These are phyloP conservation scores for Drosophila acutilabella DNA, from an alignment of 2,888 invertebrate species.

Conservation along the genomic window DNA sequence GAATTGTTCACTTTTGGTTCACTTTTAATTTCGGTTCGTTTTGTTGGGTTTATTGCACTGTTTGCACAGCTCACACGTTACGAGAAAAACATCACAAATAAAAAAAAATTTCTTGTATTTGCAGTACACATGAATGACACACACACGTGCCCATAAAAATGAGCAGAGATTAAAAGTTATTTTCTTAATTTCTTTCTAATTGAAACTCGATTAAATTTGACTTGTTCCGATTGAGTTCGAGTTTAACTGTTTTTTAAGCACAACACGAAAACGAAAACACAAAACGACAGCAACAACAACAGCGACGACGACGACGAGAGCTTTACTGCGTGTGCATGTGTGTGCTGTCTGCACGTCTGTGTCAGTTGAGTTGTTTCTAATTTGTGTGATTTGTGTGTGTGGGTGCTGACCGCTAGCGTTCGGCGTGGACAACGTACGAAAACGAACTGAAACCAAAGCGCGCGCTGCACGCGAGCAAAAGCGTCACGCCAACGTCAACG, in stretches of 20 bases:
- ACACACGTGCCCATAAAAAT: conserved; percentile 8
- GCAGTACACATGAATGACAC: conserved; percentile 4
- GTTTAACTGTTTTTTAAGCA: conserved; percentile 49
- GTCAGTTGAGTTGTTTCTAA: not conserved
- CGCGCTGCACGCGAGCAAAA: conserved; percentile 75
- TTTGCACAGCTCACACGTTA: conserved; percentile 41
- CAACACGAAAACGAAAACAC: conserved; percentile 33
- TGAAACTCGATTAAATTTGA: conserved; percentile 22
- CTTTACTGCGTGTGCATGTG: conserved; percentile 17
- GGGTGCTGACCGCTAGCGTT: conserved; percentile 67
- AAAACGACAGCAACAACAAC: conserved; percentile 18
- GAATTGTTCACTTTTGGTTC: conserved; percentile 25
- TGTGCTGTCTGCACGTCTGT: conserved; percentile 14
- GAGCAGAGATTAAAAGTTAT: conserved; percentile 3
- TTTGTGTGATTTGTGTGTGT: conserved; percentile 34
- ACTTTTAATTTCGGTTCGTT: no score
- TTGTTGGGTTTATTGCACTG: conserved; percentile 54
- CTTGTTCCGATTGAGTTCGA: conserved; percentile 4
- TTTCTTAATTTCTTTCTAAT: conserved; percentile 4
- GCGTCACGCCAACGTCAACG: conserved; percentile 57
- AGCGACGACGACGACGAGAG: conserved; percentile 2
- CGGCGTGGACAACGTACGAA: conserved; percentile 79
- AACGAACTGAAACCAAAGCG: conserved; percentile 81
- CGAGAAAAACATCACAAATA: conserved; percentile 15
- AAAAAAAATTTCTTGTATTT: conserved; percentile 1